These are phyloP conservation scores for Pantelozetes paolii DNA, from an alignment of 2,888 invertebrate species.

Conservation along the genomic window DNA sequence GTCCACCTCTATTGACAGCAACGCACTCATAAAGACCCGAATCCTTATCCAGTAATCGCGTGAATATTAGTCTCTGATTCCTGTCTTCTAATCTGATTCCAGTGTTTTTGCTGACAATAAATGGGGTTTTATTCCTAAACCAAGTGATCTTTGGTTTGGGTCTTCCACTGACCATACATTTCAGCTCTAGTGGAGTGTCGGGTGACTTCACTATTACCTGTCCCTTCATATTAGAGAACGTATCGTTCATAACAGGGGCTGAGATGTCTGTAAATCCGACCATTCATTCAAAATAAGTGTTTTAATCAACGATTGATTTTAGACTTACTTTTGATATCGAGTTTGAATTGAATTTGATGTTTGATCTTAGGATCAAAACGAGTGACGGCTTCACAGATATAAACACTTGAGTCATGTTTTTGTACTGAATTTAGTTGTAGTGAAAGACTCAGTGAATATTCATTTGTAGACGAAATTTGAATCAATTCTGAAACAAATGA, in stretches of 20 bases:
- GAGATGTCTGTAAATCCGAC: conserved; percentile 26
- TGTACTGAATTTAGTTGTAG: conserved; percentile 48
- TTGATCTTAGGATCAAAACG: background rate
- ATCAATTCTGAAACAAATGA: background rate
- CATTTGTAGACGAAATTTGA: conserved; percentile 19
- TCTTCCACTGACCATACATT: conserved; percentile 51
- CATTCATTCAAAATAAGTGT: background rate
- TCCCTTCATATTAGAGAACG: conserved; percentile 42
- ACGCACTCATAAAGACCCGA: conserved; percentile 46
- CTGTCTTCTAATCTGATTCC: conserved; percentile 45
- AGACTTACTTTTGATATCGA: conserved; percentile 38
- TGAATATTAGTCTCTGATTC: conserved; percentile 44
- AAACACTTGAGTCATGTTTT: conserved; percentile 41
- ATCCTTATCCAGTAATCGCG: conserved; percentile 42
- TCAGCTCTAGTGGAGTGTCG: conserved; percentile 43
- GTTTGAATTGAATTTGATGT: conserved; percentile 32
- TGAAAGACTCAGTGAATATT: conserved; percentile 33
- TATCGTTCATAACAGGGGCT: conserved; percentile 39
- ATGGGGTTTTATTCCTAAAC: conserved; percentile 42
- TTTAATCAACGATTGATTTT: background rate
- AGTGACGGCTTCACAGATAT: conserved; percentile 37
- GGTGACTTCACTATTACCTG: conserved; percentile 43
- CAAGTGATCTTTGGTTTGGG: conserved; percentile 49
- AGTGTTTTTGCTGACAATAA: conserved; percentile 36
- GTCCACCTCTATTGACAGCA: conserved; percentile 43